Conservation (phyloP, 1,140 invertebrate genomes). For the Drosophila erecta region DNA sequence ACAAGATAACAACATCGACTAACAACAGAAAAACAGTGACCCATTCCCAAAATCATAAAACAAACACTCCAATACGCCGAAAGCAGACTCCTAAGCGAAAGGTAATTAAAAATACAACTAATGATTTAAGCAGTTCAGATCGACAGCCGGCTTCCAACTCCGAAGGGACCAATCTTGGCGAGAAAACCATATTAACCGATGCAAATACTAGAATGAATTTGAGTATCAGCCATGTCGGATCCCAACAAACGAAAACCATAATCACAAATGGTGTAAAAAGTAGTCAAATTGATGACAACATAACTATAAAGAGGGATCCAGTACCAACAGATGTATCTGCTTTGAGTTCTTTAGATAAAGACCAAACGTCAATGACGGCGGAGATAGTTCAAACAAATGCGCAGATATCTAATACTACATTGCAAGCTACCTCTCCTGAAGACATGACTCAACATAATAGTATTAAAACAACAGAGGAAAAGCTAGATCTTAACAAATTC, state of each 20-base stretch:
- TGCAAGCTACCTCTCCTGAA: neutral
- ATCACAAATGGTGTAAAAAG: neutral
- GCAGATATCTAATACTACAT: neutral
- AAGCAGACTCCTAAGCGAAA: constrained; percentile 14
- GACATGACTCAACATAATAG: neutral
- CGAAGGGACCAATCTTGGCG: constrained; percentile 1
- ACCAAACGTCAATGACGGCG: neutral
- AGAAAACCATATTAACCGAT: constrained; percentile 5
- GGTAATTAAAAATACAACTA: constrained; percentile 22
- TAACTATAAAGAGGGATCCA: neutral
- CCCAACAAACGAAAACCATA: constrained; percentile 7
- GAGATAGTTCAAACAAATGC: no score
- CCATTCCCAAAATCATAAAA: constrained; percentile 12
- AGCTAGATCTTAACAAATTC: neutral
- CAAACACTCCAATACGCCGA: neutral
- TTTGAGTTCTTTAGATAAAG: neutral
- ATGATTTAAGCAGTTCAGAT: constrained; percentile 9
- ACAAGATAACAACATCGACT: constrained; percentile 6
- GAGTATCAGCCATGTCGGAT: constrained; percentile 3
- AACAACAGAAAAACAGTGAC: constrained; percentile 10
- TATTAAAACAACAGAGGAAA: neutral
- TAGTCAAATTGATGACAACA: neutral
- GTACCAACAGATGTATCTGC: neutral
- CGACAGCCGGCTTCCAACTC: constrained; percentile 3
- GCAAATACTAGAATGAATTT: constrained; percentile 7